phyloP scores from a whole-genome alignment of 2,888 invertebrate genomes.

The Hirtodrosophila duncani region DNA sequence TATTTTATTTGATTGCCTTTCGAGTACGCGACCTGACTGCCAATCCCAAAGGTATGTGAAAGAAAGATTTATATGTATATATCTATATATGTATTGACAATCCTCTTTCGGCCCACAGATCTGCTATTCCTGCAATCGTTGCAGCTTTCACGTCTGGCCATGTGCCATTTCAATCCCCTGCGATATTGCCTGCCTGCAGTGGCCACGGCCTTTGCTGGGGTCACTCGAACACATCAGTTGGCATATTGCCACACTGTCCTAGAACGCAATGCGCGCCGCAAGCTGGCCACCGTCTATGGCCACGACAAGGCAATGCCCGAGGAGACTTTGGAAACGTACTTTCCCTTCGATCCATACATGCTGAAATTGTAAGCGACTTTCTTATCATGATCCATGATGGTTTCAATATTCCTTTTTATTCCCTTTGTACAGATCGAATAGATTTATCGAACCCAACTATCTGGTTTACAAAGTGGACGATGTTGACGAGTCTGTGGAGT shows the following conservation, averaged over 20 bases:
- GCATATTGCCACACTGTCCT: conserved; percentile 95
- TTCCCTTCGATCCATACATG: conserved; percentile 94
- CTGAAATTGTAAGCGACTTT: conserved; percentile 79
- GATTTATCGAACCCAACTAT: conserved; percentile 67
- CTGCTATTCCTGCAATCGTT: conserved; percentile 88
- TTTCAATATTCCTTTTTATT: conserved; percentile 1
- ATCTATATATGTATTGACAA: background rate
- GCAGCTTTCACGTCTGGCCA: conserved; percentile 91
- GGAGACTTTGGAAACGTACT: conserved; percentile 83
- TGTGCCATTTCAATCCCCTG: conserved; percentile 92
- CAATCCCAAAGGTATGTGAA: conserved; percentile 85
- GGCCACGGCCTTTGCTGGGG: conserved; percentile 88
- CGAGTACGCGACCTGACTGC: conserved; percentile 90
- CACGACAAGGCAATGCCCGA: conserved; percentile 79
- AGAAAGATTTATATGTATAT: background rate
- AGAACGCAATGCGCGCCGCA: conserved; percentile 87
- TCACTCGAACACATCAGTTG: conserved; percentile 90
- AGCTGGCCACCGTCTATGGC: conserved; percentile 81
- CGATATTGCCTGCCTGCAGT: conserved; percentile 88
- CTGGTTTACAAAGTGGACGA: conserved; percentile 49
- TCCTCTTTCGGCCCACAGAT: conserved; percentile 81
- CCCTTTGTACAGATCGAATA: conserved; percentile 69
- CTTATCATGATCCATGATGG: no score
- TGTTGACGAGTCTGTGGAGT: conserved; percentile 50
- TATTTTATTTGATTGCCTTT: conserved; percentile 95